Conservation (phyloP, 2,797 vertebrate genomes). For the Anisognathus igniventris region DNA sequence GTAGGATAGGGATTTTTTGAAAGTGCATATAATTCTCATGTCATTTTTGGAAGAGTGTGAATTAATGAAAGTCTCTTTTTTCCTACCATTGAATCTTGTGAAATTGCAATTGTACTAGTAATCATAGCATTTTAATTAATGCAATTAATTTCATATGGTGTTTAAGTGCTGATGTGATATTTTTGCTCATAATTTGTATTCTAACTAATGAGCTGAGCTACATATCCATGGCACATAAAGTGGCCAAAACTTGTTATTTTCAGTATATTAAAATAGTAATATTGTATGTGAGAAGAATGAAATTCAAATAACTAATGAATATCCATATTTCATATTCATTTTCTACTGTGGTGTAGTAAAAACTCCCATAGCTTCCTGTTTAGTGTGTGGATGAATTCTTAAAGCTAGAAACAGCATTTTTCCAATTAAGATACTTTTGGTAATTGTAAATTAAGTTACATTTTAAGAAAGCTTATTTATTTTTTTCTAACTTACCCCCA, state of each 20-base stretch:
- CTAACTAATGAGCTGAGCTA: neutral
- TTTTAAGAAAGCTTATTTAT: neutral
- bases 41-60: neutral
- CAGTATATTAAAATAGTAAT: slow-evolving; percentile 1
- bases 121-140: neutral
- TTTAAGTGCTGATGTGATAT: neutral
- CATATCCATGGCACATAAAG: neutral
- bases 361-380: neutral
- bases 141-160: neutral
- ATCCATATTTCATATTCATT: neutral
- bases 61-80: neutral
- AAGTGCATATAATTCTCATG: neutral
- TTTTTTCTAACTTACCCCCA: neutral
- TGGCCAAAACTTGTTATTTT: neutral
- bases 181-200: slow-evolving; percentile 2
- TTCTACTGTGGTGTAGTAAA: neutral
- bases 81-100: neutral
- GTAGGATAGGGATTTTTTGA: neutral
- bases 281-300: neutral
- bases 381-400: neutral
- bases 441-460: neutral
- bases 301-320: neutral
- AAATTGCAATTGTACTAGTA: neutral
- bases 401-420: neutral
- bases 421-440: neutral